Evolutionary conservation across 2,888 invertebrate species (phyloP), one percentile per base, ranked within the genome.

Genomic region (Drosophila antonietae): DNA sequence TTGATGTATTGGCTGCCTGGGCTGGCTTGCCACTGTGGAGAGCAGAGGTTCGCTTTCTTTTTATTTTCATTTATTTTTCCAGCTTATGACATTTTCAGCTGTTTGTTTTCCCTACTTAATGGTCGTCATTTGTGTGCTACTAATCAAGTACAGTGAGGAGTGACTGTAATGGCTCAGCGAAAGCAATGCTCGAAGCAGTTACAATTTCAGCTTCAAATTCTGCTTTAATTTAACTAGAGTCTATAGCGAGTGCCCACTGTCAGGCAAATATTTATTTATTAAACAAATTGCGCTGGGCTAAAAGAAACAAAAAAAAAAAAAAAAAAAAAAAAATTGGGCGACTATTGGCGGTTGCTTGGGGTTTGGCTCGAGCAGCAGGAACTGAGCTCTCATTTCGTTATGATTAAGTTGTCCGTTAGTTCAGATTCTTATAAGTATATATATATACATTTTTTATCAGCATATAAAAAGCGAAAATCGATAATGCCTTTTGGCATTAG

Each of bases 401-500:
- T 82, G 86, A 86, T 82, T 81, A 87, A 87, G 68, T 73, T 81
- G 79, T 35, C 44, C n/a, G 41, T 47, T 61, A 41, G 44, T 37
- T 46, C 23, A 8, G 15, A 9, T 68, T 47, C 37, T 28, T 33
- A 37, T 55, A 10, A 55, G 20, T 37, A 52, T 35, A 35, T 35
- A 3, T 44, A 7, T 31, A 46, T 28, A 6, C 23, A 15, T 55
- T 23, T 39, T 64, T 59, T 20, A 28, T 14, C 28, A 66, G 18
- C 12, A 37, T 35, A 43, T 10, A 49, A 83, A 76, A 78, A 78
- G 74, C 67, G 71, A 85, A 88, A 84, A 84, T 84, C 84, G 88
- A 84, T 84, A 84, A 64, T 75, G 72, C 68, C 68, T 63, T 79
- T 65, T 66, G 74, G 80, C 82, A 84, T 79, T 79, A 79, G 77